phyloP scores from a whole-genome alignment of 2,888 invertebrate genomes.

The Eupelmus urozonus region DNA sequence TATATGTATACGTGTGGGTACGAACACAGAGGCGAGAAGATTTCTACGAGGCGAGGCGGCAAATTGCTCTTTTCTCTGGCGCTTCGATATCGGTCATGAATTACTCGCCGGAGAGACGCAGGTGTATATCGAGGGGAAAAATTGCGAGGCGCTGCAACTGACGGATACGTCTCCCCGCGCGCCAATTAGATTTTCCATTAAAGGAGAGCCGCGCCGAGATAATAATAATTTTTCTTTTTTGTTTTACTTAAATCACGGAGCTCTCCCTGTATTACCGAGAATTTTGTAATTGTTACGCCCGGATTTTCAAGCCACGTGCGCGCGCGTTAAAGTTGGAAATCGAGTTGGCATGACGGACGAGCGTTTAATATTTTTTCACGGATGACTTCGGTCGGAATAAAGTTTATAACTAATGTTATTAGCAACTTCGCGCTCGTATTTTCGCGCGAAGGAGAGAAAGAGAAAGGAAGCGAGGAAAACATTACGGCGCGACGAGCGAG shows the following conservation, averaged over 20 bases:
- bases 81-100: conserved; percentile 43
- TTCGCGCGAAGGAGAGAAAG: conserved; percentile 6
- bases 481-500: conserved; percentile 11
- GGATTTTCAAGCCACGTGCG: too few species aligned
- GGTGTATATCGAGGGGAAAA: conserved; percentile 6
- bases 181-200: conserved; percentile 48
- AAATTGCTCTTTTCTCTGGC: conserved; percentile 47
- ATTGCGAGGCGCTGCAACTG: conserved; percentile 21
- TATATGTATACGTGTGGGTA: too few species aligned
- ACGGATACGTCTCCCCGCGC: conserved; percentile 27
- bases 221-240: conserved; percentile 5
- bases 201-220: neutral
- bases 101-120: conserved; percentile 21
- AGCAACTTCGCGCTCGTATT: neutral
- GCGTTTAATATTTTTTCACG: too few species aligned
- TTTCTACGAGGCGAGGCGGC: too few species aligned
- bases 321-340: too few species aligned
- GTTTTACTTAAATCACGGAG: too few species aligned
- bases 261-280: too few species aligned
- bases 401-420: conserved; percentile 28
- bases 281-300: too few species aligned
- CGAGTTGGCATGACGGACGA: too few species aligned
- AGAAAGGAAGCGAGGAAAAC: neutral
- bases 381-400: neutral
- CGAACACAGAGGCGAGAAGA: too few species aligned